phyloP scores from a whole-genome alignment of 2,113 vertebrate genomes.

The Perccottus glenii region DNA sequence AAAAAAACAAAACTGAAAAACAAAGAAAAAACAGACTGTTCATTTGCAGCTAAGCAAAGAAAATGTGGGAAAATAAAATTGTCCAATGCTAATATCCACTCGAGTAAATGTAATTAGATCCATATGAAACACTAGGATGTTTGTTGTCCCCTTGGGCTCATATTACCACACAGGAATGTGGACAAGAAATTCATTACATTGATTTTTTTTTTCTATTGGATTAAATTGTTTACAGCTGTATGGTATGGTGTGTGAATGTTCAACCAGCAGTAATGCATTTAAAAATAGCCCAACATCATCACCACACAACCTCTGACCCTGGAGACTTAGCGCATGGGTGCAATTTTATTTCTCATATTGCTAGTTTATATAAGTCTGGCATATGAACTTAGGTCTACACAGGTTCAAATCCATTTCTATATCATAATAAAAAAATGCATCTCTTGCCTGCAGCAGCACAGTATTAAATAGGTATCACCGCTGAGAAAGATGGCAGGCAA shows the following conservation, averaged over 20 bases:
- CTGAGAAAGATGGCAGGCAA: too few relatives aligned
- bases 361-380: too few relatives aligned
- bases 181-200: conserved; percentile 16
- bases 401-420: too few relatives aligned
- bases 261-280: not conserved
- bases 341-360: too few relatives aligned
- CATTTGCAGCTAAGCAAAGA: not conserved
- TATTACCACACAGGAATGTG: conserved; percentile 3
- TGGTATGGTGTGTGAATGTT: not conserved
- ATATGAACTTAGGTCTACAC: too few relatives aligned
- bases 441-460: too few relatives aligned
- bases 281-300: not conserved
- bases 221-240: conserved; percentile 22
- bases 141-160: conserved; percentile 12
- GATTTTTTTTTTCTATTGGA: conserved; percentile 5
- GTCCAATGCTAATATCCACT: conserved; percentile 10
- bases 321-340: not conserved
- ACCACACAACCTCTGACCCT: not conserved
- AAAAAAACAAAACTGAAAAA: too few relatives aligned
- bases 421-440: too few relatives aligned
- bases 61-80: not conserved
- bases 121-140: conserved; percentile 17
- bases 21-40: too few relatives aligned
- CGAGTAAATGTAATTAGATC: conserved; percentile 24
- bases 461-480: too few relatives aligned